phyloP scores from a whole-genome alignment of 1,140 invertebrate species.

The Heliconius nattereri region DNA sequence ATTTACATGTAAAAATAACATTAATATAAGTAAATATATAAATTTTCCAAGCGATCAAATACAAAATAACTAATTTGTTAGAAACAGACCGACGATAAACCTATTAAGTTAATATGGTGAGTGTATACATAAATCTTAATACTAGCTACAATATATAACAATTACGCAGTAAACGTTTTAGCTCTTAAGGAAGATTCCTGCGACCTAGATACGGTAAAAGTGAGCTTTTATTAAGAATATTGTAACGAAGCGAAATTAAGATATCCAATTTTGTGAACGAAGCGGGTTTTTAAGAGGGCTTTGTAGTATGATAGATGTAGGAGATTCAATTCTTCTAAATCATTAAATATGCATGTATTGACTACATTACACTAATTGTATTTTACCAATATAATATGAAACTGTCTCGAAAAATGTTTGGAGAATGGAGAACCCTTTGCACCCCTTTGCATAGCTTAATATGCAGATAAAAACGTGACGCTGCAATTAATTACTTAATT shows the following conservation, averaged over 20 bases:
- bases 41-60: slow-evolving; percentile 5
- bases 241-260: slow-evolving; percentile 17
- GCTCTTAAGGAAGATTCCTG: slow-evolving; percentile 39
- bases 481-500: too few relatives aligned
- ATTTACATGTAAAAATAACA: not conserved
- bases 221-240: slow-evolving; percentile 21
- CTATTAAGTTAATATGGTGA: slow-evolving; percentile 31
- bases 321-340: not conserved
- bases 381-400: too few relatives aligned
- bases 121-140: slow-evolving; percentile 43
- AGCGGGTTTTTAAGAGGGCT: not conserved
- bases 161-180: slow-evolving; percentile 36
- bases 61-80: slow-evolving; percentile 1
- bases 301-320: not conserved
- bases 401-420: too few relatives aligned
- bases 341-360: not conserved
- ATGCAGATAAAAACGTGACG: too few relatives aligned
- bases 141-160: slow-evolving; percentile 41
- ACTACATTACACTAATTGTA: too few relatives aligned
- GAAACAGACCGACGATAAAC: slow-evolving; percentile 23
- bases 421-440: too few relatives aligned
- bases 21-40: not conserved
- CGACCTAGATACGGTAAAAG: slow-evolving; percentile 39
- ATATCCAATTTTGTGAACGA: slow-evolving; percentile 7
- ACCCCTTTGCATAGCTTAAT: too few relatives aligned